Evolutionary conservation across 2,888 invertebrate genomes (phyloP).

Genomic region (Phortica okadai): DNA sequence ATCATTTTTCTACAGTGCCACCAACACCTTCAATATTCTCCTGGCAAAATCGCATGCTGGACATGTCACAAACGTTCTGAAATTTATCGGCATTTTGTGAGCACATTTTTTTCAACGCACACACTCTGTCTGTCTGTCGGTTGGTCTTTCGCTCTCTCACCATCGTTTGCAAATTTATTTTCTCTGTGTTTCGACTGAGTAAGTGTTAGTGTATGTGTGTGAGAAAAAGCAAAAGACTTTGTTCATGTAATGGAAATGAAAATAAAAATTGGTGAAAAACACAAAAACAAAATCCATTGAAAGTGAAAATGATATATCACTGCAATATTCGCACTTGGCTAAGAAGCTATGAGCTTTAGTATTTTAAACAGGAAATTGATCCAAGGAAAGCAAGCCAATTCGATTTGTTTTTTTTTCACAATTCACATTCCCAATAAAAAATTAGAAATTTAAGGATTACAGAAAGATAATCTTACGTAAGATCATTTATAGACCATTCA

Average conservation of each 20-base stretch:
- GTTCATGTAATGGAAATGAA: constrained; percentile 61
- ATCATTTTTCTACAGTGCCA: constrained; percentile 36
- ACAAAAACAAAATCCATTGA: constrained; percentile 32
- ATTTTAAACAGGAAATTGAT: no score
- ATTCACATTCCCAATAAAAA: no score
- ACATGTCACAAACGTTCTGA: constrained; percentile 48
- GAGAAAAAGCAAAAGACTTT: neutral
- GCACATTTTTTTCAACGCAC: constrained; percentile 23
- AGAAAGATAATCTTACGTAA: no score
- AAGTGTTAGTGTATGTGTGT: neutral
- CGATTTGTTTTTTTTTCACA: no score
- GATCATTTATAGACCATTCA: no score
- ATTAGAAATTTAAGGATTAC: no score
- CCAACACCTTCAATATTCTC: constrained; percentile 12
- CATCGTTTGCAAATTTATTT: constrained; percentile 66
- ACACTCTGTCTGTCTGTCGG: neutral
- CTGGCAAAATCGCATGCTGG: constrained; percentile 47
- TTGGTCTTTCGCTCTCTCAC: constrained; percentile 37
- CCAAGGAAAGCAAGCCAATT: no score
- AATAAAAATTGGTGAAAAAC: constrained; percentile 51
- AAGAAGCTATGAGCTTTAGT: no score
- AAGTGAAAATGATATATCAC: constrained; percentile 45
- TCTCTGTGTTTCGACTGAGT: constrained; percentile 35
- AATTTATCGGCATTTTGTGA: constrained; percentile 49
- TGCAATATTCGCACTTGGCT: neutral